A percentile compares a stretch with the other conserved stretches of the same genome.
These are phyloP conservation scores for Aurelia sp. DNA, from an alignment of 30 jellyfish, hydroid and myxozoan species.

Conservation along the genomic window DNA sequence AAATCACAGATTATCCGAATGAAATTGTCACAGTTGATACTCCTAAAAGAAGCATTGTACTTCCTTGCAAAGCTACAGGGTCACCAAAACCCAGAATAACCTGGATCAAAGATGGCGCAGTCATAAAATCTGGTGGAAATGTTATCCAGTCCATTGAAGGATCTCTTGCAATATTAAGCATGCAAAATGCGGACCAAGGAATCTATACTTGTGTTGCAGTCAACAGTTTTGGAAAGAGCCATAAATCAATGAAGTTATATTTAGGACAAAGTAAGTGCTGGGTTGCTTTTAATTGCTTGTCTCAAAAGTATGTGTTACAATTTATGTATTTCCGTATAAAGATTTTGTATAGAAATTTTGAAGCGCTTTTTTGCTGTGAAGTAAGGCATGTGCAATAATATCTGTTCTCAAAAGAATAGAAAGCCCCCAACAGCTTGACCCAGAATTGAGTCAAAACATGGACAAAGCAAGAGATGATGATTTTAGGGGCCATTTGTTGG, in stretches of 20 bases:
- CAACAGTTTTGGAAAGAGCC: conserved; percentile 45
- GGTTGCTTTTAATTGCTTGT: too few relatives aligned
- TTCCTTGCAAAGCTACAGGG: conserved; percentile 71
- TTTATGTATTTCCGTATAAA: too few relatives aligned
- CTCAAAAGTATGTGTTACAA: too few relatives aligned
- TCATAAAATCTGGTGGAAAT: conserved; percentile 5
- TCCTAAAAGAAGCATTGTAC: conserved; percentile 46
- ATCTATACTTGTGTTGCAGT: conserved; percentile 57
- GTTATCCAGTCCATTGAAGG: conserved; percentile 36
- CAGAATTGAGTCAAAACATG: too few relatives aligned
- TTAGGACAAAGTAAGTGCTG: conserved; percentile 55
- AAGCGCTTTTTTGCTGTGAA: too few relatives aligned
- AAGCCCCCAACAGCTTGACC: too few relatives aligned
- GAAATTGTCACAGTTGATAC: conserved; percentile 30
- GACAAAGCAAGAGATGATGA: too few relatives aligned
- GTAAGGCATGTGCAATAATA: too few relatives aligned
- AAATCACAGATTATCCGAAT: conserved; percentile 36
- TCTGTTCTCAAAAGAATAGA: too few relatives aligned
- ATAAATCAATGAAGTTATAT: conserved; percentile 29
- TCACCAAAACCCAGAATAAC: conserved; percentile 45
- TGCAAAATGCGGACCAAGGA: conserved; percentile 56
- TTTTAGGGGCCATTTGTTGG: too few relatives aligned
- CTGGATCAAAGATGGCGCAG: conserved; percentile 48
- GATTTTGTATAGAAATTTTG: too few relatives aligned
- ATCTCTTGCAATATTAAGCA: conserved; percentile 44